A percentile compares a stretch with the other conserved stretches of the same genome.
Evolutionary conservation across 2,113 vertebrate genomes (phyloP).

Genomic region (Cyprinodon tularosa): DNA sequence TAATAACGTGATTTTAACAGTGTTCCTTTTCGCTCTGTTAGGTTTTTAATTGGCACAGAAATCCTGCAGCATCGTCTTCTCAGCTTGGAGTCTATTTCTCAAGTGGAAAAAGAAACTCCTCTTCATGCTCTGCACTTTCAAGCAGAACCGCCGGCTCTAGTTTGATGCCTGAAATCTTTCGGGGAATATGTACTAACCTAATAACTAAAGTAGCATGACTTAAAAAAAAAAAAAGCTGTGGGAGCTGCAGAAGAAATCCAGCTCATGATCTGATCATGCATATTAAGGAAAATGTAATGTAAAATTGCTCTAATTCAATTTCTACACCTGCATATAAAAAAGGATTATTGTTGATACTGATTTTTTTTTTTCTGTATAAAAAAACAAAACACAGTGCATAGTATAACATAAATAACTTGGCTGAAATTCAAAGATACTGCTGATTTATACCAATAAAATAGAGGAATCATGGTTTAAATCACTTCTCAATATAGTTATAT

Average conservation of each 20-base stretch:
- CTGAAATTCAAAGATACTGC: no score
- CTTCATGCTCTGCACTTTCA: slow-evolving; percentile 12
- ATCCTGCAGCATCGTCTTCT: slow-evolving; percentile 6
- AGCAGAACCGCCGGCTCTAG: background rate
- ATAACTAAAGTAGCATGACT: slow-evolving; percentile 9
- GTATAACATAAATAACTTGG: no score
- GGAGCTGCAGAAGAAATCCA: slow-evolving; percentile 8
- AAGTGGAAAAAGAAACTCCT: slow-evolving; percentile 46
- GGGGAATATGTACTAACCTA: slow-evolving; percentile 4
- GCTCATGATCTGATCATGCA: background rate
- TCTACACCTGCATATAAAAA: background rate
- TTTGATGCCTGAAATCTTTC: background rate
- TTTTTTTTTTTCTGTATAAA: no score
- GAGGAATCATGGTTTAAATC: no score
- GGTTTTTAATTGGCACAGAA: slow-evolving; percentile 16
- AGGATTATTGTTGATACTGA: background rate
- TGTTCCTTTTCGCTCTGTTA: background rate
- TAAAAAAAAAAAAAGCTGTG: slow-evolving; percentile 9
- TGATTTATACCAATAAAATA: no score
- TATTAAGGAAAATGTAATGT: background rate
- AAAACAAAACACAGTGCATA: no score
- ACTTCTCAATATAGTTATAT: no score
- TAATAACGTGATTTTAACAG: background rate
- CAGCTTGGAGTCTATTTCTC: slow-evolving; percentile 12
- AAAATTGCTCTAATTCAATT: slow-evolving; percentile 7